Base-by-base conservation (phyloP, 2,888 invertebrate genomes). In the Byasa hedistus region DNA sequence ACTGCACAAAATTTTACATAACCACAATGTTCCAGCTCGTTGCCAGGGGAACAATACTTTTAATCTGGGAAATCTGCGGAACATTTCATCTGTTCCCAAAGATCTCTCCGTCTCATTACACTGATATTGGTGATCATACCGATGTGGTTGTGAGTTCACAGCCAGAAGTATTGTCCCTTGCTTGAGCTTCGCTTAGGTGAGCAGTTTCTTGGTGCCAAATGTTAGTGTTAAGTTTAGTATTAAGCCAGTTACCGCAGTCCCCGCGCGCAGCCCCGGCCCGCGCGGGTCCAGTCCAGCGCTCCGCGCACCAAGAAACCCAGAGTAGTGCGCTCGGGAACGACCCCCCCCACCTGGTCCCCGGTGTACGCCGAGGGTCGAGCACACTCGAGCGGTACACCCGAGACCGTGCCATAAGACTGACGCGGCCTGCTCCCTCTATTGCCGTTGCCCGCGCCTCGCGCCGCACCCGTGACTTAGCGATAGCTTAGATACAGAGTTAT, bases 241-340 rank as follows among this genome's bases (percentile, higher is more conserved):
- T 86, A 86, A 87, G 86, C 72, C 91, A 82, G 89, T 85, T 83
- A 75, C 32, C 52, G 70, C 88, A 81, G 91, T 88, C 71, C 87
- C 89, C 88, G 87, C 83, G 86, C 86, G 91, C 87, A 73, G 90
- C 87, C 3, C 0, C 19, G 32, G 88, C 90, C 91, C 89, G 85
- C 85, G 83, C 85, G 87, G 87, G 69, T 73, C 80, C 79, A 73
- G 77, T 69, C 66, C 59, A 68, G 88, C 89, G 88, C 84, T 69
- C 55, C 55, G 86, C 89, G 86, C 87, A 82, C 90, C 90, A 91
- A 89, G 91, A 91, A 87, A 73, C 84, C 8, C 57, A 21, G 57
- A 69, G 75, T 69, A 87, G 79, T 88, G 69, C 70, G 65, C 73
- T 70, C 59, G 71, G 71, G 52, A 61, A 32, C 69, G 74, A 77